Evolutionary conservation across 2,113 vertebrate species (phyloP), one percentile per base, ranked within the genome.

Genomic region (Xenopus borealis): DNA sequence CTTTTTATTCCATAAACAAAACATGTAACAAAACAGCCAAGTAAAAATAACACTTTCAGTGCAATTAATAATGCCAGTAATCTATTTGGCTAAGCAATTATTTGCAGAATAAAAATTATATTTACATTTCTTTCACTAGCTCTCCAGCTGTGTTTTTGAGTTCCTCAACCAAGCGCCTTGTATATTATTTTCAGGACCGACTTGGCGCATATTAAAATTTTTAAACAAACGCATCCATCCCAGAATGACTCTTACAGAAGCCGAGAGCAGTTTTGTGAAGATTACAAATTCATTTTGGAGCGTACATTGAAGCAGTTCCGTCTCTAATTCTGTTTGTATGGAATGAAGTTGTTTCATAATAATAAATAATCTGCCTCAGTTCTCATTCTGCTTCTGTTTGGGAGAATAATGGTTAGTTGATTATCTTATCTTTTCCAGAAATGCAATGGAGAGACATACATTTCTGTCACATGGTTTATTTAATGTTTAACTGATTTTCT

Each of bases 11-110:
- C 1, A 4, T 50, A 50, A 40, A 12, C 46, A 47, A 50, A 13
- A 50, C 11, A 50, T 16, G 10, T 6, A 50, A 50, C 47, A 50
- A 50, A 50, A 50, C 47, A 40, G 8, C 33, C 33, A 50, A 50
- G 14, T 10, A 50, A 40, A 40, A 16, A 33, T 44, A 33, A 7
- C 20, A 8, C 62, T 18, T 64, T 33, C 67, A 53, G 58, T 40
- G 19, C 61, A 69, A 75, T 62, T 69, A 75, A 75, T 75, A 75
- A 69, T 17, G 45, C 11, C 5, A 12, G 46, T 69, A 75, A 63
- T 62, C 45, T 47, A 17, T 40, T 75, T 75, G 73, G 57, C 57
- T 75, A 69, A 53, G n/a, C 52, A 16, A 33, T 53, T 69, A 62
- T 75, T 75, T 75, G 58, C 45, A 12, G 27, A 52, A 62, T 69